These are phyloP conservation scores for Onychomys torridus DNA, from an alignment of 2,797 vertebrate genomes.

Conservation along the genomic window DNA sequence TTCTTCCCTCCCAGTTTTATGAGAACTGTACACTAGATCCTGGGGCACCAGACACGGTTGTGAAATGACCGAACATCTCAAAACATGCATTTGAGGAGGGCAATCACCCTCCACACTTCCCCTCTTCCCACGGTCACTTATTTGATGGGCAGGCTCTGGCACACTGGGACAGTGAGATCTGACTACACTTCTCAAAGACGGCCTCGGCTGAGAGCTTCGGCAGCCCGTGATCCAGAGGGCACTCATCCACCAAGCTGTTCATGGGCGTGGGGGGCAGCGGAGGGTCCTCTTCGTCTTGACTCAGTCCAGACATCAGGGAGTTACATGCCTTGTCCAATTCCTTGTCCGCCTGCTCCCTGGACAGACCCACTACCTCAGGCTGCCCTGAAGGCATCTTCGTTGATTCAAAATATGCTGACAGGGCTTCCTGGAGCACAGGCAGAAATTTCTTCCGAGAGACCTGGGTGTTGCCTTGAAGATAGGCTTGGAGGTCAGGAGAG, in stretches of 20 bases:
- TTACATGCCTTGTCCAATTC: constrained; percentile 58
- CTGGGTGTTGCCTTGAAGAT: constrained; percentile 90
- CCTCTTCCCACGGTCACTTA: constrained; percentile 75
- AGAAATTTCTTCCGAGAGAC: constrained; percentile 94
- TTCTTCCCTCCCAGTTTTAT: constrained; percentile 23
- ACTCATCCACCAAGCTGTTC: constrained; percentile 98
- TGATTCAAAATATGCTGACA: constrained; percentile 79
- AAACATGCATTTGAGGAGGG: constrained; percentile 68
- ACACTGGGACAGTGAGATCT: constrained; percentile 86
- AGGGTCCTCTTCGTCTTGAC: constrained; percentile 86
- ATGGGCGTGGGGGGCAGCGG: constrained; percentile 93
- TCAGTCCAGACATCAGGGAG: constrained; percentile 70
- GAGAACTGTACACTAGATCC: constrained; percentile 20
- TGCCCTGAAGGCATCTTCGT: constrained; percentile 55
- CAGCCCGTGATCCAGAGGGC: constrained; percentile 93
- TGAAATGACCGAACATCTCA: constrained; percentile 38
- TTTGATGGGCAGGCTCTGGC: constrained; percentile 54
- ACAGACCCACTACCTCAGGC: neutral
- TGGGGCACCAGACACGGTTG: constrained; percentile 1
- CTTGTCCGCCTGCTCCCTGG: constrained; percentile 41
- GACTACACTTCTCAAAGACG: constrained; percentile 92
- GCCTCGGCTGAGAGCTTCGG: constrained; percentile 91
- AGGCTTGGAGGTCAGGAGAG: constrained; percentile 88
- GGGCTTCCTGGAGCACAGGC: constrained; percentile 92
- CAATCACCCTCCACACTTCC: neutral